A percentile compares a stretch with the other conserved stretches of the same genome.
These are phyloP conservation scores for Tethea ocularis DNA, from an alignment of 2,888 invertebrate genomes.

Conservation along the genomic window DNA sequence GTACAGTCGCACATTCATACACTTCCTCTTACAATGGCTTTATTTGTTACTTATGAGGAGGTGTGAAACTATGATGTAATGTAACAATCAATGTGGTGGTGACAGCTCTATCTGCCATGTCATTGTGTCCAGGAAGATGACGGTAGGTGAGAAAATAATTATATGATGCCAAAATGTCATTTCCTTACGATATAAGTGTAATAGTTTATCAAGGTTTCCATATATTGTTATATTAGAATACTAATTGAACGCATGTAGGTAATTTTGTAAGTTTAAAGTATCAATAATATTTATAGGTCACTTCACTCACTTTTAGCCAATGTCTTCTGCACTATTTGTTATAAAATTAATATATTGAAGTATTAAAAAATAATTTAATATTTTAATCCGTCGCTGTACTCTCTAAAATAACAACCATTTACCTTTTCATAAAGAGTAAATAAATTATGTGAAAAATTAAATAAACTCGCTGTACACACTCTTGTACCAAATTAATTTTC, in stretches of 20 bases:
- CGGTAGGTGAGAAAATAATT: conserved; percentile 26
- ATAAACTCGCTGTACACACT: not conserved
- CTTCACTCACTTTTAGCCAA: too few species aligned
- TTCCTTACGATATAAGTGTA: conserved; percentile 24
- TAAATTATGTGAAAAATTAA: not conserved
- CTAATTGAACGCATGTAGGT: too few species aligned
- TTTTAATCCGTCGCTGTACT: not conserved
- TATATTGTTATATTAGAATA: not conserved
- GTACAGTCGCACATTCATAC: conserved; percentile 20
- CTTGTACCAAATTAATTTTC: conserved; percentile 11
- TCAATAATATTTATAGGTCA: too few species aligned
- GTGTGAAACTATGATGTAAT: conserved; percentile 39
- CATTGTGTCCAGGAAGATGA: conserved; percentile 46
- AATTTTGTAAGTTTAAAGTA: too few species aligned
- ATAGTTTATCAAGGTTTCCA: not conserved
- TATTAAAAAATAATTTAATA: not conserved
- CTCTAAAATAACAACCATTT: not conserved
- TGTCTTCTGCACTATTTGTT: too few species aligned
- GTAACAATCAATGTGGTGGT: conserved; percentile 28
- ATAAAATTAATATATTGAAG: not conserved
- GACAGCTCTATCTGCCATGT: conserved; percentile 41
- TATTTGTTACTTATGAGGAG: conserved; percentile 30
- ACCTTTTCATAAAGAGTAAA: not conserved
- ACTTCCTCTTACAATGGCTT: conserved; percentile 36
- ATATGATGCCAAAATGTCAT: conserved; percentile 28